Evolutionary conservation across 2,113 vertebrate genomes (phyloP).

Genomic region (Chionodraco myersi): DNA sequence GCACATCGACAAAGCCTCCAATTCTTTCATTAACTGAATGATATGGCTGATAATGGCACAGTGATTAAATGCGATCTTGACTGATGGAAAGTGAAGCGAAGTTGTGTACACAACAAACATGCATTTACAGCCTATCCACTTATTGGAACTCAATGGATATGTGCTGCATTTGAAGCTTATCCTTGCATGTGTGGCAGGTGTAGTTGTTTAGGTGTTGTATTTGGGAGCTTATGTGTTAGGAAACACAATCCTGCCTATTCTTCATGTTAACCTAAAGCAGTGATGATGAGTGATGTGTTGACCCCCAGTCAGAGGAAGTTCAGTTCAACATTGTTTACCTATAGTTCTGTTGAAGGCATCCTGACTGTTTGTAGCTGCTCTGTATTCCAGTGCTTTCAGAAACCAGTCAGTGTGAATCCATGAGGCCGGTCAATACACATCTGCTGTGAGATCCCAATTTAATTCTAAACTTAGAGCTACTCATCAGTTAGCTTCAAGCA

Average conservation of each 20-base stretch:
- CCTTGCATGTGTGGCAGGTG: not conserved
- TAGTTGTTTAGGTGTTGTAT: not conserved
- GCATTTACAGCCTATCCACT: too few species aligned
- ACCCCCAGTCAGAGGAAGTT: slow-evolving; percentile 17
- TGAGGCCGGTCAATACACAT: slow-evolving; percentile 42
- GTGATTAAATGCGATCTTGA: not conserved
- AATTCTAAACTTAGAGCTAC: slow-evolving; percentile 43
- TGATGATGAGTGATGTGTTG: slow-evolving; percentile 31
- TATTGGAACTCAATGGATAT: not conserved
- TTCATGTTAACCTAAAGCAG: slow-evolving; percentile 19
- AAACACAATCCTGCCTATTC: slow-evolving; percentile 45
- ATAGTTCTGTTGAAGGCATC: not conserved
- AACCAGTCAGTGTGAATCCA: slow-evolving; percentile 34
- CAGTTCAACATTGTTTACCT: slow-evolving; percentile 36
- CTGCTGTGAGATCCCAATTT: slow-evolving; percentile 42
- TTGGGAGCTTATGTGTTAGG: slow-evolving; percentile 7
- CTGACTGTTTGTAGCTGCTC: slow-evolving; percentile 1
- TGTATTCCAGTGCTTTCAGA: slow-evolving; percentile 8
- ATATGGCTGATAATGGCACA: slow-evolving; percentile 3
- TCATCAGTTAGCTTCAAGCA: slow-evolving; percentile 34
- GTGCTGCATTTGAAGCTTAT: not conserved
- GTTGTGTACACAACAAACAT: not conserved
- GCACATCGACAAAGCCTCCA: slow-evolving; percentile 1
- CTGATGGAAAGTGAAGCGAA: not conserved
- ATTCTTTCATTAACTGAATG: slow-evolving; percentile 1